Conservation (phyloP, 2,888 invertebrate genomes). For the Caenorhabditis becei region DNA sequence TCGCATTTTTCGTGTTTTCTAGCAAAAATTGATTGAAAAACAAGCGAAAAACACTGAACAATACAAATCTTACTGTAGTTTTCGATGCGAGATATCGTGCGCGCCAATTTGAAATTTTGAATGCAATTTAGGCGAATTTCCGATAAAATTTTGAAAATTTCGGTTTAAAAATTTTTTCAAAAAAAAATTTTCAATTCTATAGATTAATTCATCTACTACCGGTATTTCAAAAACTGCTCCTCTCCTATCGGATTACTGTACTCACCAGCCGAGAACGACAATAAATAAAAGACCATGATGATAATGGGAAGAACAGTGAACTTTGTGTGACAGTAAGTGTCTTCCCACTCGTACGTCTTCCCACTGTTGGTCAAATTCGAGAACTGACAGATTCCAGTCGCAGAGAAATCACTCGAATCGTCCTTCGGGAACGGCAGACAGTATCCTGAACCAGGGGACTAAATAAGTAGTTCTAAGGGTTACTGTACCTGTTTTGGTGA, state of each 20-base stretch:
- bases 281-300: slow-evolving; percentile 77
- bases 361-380: slow-evolving; percentile 33
- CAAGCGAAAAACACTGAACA: no score
- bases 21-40: no score
- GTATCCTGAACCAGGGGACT: slow-evolving; percentile 61
- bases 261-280: slow-evolving; percentile 70
- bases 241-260: background rate
- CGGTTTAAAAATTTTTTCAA: background rate
- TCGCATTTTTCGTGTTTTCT: no score
- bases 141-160: no score
- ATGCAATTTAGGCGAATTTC: no score
- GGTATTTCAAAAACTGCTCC: no score
- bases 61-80: no score
- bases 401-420: slow-evolving; percentile 55
- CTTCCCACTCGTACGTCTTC: slow-evolving; percentile 66
- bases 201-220: background rate
- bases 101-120: no score
- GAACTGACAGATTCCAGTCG: slow-evolving; percentile 64
- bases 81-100: no score
- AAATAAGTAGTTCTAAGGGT: no score
- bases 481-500: slow-evolving; percentile 15
- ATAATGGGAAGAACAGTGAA: slow-evolving; percentile 81
- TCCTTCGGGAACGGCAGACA: slow-evolving; percentile 66
- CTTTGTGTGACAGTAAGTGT: slow-evolving; percentile 78
- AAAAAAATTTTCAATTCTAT: background rate